phyloP scores from a whole-genome alignment of 2,797 vertebrate species.

The Hyperoplus lanceolatus region DNA sequence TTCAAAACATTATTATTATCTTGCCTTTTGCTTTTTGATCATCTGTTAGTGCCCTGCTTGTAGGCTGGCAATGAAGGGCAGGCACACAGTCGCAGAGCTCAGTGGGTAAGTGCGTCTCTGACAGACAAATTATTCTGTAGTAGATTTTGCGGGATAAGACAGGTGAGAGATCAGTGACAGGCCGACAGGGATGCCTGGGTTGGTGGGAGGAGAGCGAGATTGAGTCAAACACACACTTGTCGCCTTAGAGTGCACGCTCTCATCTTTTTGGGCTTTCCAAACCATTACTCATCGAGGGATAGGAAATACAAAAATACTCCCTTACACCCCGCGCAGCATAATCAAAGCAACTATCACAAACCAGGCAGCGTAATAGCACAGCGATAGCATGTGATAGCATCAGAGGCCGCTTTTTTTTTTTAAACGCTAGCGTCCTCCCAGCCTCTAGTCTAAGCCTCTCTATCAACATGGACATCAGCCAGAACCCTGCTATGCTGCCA shows the following conservation, averaged over 20 bases:
- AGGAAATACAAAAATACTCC: slow-evolving; percentile 50
- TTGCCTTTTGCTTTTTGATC: slow-evolving; percentile 50
- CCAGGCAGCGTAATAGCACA: slow-evolving; percentile 57
- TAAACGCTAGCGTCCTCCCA: slow-evolving; percentile 47
- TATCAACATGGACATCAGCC: slow-evolving; percentile 80
- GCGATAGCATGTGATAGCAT: slow-evolving; percentile 67
- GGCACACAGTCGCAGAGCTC: slow-evolving; percentile 10
- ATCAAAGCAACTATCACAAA: slow-evolving; percentile 66
- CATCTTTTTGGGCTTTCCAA: slow-evolving; percentile 47
- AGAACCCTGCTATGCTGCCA: slow-evolving; percentile 63
- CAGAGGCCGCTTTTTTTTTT: slow-evolving; percentile 49
- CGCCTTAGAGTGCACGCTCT: slow-evolving; percentile 23
- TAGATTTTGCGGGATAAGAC: slow-evolving; percentile 28
- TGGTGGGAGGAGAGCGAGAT: background rate
- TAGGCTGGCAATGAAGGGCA: slow-evolving; percentile 3
- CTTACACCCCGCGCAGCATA: slow-evolving; percentile 45
- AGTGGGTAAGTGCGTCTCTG: background rate
- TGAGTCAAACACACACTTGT: slow-evolving; percentile 19
- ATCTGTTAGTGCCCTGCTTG: slow-evolving; percentile 23
- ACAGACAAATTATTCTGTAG: slow-evolving; percentile 36
- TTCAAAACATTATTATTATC: slow-evolving; percentile 55
- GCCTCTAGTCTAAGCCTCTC: slow-evolving; percentile 43
- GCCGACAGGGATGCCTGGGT: background rate
- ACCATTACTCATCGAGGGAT: slow-evolving; percentile 28
- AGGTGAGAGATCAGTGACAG: slow-evolving; percentile 26